phyloP scores from a whole-genome alignment of 2,113 vertebrate species.

The Neomonachus schauinslandi region DNA sequence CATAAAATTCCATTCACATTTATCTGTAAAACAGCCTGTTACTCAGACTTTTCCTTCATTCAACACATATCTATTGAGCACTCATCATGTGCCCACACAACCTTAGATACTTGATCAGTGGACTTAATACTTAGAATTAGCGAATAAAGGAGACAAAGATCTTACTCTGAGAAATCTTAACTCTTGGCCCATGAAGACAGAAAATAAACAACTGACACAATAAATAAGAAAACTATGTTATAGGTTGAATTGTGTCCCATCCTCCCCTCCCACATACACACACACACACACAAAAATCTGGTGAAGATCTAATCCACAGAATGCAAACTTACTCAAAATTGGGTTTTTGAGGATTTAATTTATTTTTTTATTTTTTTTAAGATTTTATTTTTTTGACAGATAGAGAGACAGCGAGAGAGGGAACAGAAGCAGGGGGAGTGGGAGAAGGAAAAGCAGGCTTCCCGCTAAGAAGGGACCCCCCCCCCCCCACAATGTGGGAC shows the following conservation, averaged over 20 bases:
- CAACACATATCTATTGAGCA: not conserved
- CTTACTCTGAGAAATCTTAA: not conserved
- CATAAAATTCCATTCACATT: not conserved
- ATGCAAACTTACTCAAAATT: not conserved
- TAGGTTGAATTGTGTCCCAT: not conserved
- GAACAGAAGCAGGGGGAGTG: too few species aligned
- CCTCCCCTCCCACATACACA: too few species aligned
- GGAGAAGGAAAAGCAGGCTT: too few species aligned
- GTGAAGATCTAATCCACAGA: not conserved
- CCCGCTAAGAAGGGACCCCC: too few species aligned
- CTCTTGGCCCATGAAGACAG: not conserved
- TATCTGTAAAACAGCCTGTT: not conserved
- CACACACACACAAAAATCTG: not conserved
- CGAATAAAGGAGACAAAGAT: not conserved
- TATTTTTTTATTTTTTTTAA: not conserved
- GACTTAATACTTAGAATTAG: not conserved
- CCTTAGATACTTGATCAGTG: not conserved
- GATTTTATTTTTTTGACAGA: too few species aligned
- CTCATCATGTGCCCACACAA: not conserved
- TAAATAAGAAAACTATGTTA: not conserved
- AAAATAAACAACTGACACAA: not conserved
- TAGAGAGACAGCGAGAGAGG: too few species aligned
- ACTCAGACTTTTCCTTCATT: not conserved
- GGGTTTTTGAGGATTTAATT: not conserved
- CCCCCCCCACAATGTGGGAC: too few species aligned